A percentile compares a stretch with the other conserved stretches of the same genome.
These are phyloP conservation scores for Bombus picipes DNA, from an alignment of 1,140 invertebrate species.

Conservation along the genomic window DNA sequence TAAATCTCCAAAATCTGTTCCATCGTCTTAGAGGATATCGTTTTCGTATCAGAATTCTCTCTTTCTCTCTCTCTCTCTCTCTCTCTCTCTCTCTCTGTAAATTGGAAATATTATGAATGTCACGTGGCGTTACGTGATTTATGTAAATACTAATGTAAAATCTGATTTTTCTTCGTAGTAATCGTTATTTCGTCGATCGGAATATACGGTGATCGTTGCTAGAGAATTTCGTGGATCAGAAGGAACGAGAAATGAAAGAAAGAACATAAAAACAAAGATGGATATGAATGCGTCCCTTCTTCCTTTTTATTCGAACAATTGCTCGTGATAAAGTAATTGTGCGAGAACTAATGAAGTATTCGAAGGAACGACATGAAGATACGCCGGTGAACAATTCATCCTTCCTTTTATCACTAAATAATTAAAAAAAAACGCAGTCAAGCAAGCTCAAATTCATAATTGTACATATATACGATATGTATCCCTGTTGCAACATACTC, in stretches of 20 bases:
- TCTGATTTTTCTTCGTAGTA: slow-evolving; percentile 64
- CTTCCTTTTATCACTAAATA: slow-evolving; percentile 79
- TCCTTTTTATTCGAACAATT: slow-evolving; percentile 58
- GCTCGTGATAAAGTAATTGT: slow-evolving; percentile 51
- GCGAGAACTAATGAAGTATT: slow-evolving; percentile 32
- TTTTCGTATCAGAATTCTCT: slow-evolving; percentile 39
- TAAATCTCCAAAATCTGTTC: slow-evolving; percentile 40
- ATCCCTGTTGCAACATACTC: slow-evolving; percentile 73
- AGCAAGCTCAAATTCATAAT: slow-evolving; percentile 82
- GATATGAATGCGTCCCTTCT: slow-evolving; percentile 29
- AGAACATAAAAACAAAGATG: background rate
- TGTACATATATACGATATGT: slow-evolving; percentile 82
- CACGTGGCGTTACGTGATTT: slow-evolving; percentile 32
- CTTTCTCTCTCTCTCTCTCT: background rate
- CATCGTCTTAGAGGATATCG: slow-evolving; percentile 30
- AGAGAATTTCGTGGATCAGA: slow-evolving; percentile 42
- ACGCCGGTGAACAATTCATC: slow-evolving; percentile 68
- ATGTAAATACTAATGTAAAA: slow-evolving; percentile 76
- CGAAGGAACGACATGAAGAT: slow-evolving; percentile 41
- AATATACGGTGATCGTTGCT: slow-evolving; percentile 53
- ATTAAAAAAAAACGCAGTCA: slow-evolving; percentile 74
- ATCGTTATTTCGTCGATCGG: slow-evolving; percentile 64
- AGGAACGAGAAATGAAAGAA: slow-evolving; percentile 13
- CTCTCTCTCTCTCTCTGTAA: slow-evolving; percentile 55
- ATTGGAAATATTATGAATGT: slow-evolving; percentile 56